Base-by-base conservation (phyloP, 2,888 invertebrate genomes). In the Microctonus hyperodae region DNA sequence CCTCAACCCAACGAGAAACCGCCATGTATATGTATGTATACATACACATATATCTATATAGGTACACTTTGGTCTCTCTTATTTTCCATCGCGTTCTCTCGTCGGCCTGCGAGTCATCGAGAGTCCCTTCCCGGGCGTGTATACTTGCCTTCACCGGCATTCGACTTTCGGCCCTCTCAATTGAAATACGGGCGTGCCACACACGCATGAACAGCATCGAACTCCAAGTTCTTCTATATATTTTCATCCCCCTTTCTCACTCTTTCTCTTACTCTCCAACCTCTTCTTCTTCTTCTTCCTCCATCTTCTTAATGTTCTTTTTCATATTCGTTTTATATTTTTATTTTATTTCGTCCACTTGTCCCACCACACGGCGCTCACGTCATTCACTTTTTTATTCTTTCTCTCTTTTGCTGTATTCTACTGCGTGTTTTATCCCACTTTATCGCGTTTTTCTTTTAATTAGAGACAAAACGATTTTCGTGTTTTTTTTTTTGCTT, bases 161-260 rank as follows among this genome's bases (percentile, higher is more conserved):
- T 79, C 77, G 76, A 77, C 76, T 79, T 79, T 81, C 74, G 77
- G 75, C 69, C 73, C 76, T 76, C 78, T 72, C 78, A 76, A 78
- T 79, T 79, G 79, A 81, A 80, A 80, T 79, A 79, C 79, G 77
- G 75, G 74, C 78, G 75, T 76, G 75, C 76, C 76, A 72, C 74
- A 73, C 75, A 74, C 73, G 72, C 67, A 73, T 70, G 69, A 71
- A 75, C 72, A 72, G 70, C 75, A 74, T 73, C 73, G 72, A 73
- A 73, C 71, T 71, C 70, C 63, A 66, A 67, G 67, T 69, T 51
- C 25, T 61, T 56, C 50, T n/a, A n/a, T n/a, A n/a, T n/a, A n/a
- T n/a, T n/a, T n/a, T n/a, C n/a, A n/a, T n/a, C n/a, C n/a, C n/a
- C n/a, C n/a, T n/a, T n/a, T n/a, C n/a, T n/a, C n/a, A n/a, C n/a